Percentiles rank a stretch among this genome's conserved stretches.
Evolutionary conservation across 1,140 invertebrate species (phyloP).

Genomic region (Drosophila parvula): DNA sequence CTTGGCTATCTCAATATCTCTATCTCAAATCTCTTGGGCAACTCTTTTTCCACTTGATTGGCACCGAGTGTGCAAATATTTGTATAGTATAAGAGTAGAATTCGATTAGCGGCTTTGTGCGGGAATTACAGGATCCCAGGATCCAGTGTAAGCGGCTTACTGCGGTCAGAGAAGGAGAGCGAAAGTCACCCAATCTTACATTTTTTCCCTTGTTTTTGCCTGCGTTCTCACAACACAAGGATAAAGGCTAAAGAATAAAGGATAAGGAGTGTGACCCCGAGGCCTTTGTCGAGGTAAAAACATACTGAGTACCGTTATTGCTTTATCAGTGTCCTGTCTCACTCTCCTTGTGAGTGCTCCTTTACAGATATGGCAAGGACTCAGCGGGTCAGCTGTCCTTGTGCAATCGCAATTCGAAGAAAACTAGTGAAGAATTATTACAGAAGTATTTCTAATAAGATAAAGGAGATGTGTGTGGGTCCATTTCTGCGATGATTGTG

Average conservation of each 20-base stretch:
- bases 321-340: conserved; percentile 23
- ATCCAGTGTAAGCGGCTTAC: conserved; percentile 41
- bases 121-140: conserved; percentile 30
- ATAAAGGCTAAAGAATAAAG: conserved; percentile 23
- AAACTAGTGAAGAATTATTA: conserved; percentile 17
- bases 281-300: conserved; percentile 26
- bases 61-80: conserved; percentile 24
- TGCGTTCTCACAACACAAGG: conserved; percentile 16
- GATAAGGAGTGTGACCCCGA: conserved; percentile 12
- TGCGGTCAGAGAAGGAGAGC: conserved; percentile 28
- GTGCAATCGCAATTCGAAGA: conserved; percentile 18
- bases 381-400: conserved; percentile 29
- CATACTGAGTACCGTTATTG: conserved; percentile 26
- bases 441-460: conserved; percentile 9
- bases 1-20: conserved; percentile 2
- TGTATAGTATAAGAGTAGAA: conserved; percentile 23
- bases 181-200: conserved; percentile 29
- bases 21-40: background rate
- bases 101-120: conserved; percentile 40
- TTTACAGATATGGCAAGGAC: conserved; percentile 12
- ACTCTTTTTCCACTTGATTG: conserved; percentile 56
- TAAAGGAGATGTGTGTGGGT: background rate
- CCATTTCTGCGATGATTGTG: background rate
- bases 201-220: conserved; percentile 9
- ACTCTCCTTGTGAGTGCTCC: background rate